Base-by-base conservation (phyloP, 2,888 invertebrate genomes). In the Trichogramma evanescens region DNA sequence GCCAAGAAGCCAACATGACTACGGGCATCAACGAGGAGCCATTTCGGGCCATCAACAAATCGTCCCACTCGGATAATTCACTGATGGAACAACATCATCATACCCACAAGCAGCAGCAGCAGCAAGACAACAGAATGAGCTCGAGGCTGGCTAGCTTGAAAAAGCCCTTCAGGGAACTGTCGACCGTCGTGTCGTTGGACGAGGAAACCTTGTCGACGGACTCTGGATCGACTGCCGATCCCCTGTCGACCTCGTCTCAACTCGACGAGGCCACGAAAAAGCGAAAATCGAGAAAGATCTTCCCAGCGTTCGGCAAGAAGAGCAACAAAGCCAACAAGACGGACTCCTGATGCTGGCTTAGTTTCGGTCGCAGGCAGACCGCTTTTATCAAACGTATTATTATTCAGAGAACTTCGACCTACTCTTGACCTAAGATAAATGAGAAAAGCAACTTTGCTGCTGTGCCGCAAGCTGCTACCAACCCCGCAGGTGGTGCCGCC, bases 181-280 rank as follows among this genome's bases (percentile, higher is more conserved):
- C 75, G 39, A 73, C 74, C 4, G 69, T 76, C 3, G 69, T 73
- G 67, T 74, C 74, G 7, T 67, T 77, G 1, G 88, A 87, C 66
- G 88, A 88, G 65, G 88, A 88, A 67, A 79, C 83, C 10, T 80
- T 82, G 61, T 88, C 88, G 2, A 88, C 88, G 0, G 88, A 88
- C 72, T 88, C 88, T 0, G 80, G 78, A 66, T 88, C 88, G 0
- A 80, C 86, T 5, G 80, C 85, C 70, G 87, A 87, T 59, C 26
- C 26, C 26, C 26, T 26, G 26, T 26, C 26, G 26, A 26, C 26
- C 26, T 26, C 26, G 26, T 26, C 26, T 26, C 26, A 26, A 26
- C 74, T 76, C 65, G 87, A 87, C 70, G 86, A 81, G 66, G 71
- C 79, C 13, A 80, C 84, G 58, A 83, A 85, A 45, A 81, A 86